These are phyloP conservation scores for Netelia inedita DNA, from an alignment of 2,888 invertebrate genomes.

Conservation along the genomic window DNA sequence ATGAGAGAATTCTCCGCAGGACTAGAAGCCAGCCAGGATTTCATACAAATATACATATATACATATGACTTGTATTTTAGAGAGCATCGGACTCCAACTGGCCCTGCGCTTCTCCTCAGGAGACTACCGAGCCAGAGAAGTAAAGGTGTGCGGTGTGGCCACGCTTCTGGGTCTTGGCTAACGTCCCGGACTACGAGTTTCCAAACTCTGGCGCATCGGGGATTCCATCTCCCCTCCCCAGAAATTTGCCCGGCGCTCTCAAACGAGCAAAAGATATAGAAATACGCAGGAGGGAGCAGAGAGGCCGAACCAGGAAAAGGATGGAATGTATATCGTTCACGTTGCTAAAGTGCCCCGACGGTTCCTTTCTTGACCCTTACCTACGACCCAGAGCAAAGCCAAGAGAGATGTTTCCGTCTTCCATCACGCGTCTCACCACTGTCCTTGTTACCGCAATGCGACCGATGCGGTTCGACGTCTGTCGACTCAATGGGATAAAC, in stretches of 20 bases:
- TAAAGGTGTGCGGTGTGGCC: conserved; percentile 48
- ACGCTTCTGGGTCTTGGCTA: conserved; percentile 69
- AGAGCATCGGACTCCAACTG: conserved; percentile 36
- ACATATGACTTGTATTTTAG: not conserved
- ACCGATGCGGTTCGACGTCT: conserved; percentile 61
- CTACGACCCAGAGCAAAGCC: conserved; percentile 32
- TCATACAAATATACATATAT: not conserved
- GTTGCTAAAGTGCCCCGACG: conserved; percentile 15
- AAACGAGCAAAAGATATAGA: conserved; percentile 16
- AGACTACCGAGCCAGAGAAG: conserved; percentile 51
- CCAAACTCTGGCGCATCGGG: conserved; percentile 69
- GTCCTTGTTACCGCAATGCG: conserved; percentile 61
- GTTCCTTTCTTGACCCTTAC: conserved; percentile 42
- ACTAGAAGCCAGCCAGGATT: conserved; percentile 44
- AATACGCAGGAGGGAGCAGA: not conserved
- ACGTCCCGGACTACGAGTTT: conserved; percentile 74
- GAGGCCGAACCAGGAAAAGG: not conserved
- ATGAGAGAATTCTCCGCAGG: conserved; percentile 46
- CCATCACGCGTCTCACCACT: conserved; percentile 25
- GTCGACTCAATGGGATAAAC: conserved; percentile 33
- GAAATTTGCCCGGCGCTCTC: not conserved
- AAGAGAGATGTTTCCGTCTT: conserved; percentile 8
- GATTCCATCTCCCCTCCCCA: conserved; percentile 4
- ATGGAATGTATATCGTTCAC: not conserved
- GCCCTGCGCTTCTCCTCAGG: not conserved